Evolutionary conservation across 1,140 invertebrate species (phyloP).

Genomic region (Drosophila kanapiae): DNA sequence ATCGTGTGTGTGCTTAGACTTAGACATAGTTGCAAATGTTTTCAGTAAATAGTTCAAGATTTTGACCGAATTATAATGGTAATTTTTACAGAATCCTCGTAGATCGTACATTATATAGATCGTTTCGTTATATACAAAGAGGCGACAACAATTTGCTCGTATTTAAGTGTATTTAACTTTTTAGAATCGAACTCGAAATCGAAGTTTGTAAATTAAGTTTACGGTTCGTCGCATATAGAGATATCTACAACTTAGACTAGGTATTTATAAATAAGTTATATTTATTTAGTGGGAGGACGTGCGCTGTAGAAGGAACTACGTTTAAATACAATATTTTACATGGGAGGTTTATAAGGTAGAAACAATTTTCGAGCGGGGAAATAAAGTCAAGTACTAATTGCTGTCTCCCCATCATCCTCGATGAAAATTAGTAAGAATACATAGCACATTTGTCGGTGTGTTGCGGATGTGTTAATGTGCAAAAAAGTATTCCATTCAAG

Average conservation of each 20-base stretch:
- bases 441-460: conserved; percentile 17
- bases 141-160: conserved; percentile 19
- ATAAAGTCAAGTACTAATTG: conserved; percentile 12
- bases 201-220: conserved; percentile 35
- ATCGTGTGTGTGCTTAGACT: conserved; percentile 26
- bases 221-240: conserved; percentile 40
- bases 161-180: conserved; percentile 5
- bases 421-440: conserved; percentile 21
- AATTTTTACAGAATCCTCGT: conserved; percentile 56
- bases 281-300: conserved; percentile 63
- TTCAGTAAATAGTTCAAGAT: conserved; percentile 28
- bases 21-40: conserved; percentile 32
- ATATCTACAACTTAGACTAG: conserved; percentile 79
- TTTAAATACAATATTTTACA: conserved; percentile 80
- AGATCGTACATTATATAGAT: conserved; percentile 43
- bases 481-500: conserved; percentile 52
- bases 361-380: conserved; percentile 8
- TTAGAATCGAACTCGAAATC: conserved; percentile 22
- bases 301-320: conserved; percentile 41
- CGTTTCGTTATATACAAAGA: conserved; percentile 62
- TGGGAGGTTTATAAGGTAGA: conserved; percentile 14
- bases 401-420: not conserved
- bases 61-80: conserved; percentile 28
- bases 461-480: conserved; percentile 55
- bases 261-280: conserved; percentile 74